Conservation (phyloP, 2,797 vertebrate genomes). For the Anguilla anguilla region DNA sequence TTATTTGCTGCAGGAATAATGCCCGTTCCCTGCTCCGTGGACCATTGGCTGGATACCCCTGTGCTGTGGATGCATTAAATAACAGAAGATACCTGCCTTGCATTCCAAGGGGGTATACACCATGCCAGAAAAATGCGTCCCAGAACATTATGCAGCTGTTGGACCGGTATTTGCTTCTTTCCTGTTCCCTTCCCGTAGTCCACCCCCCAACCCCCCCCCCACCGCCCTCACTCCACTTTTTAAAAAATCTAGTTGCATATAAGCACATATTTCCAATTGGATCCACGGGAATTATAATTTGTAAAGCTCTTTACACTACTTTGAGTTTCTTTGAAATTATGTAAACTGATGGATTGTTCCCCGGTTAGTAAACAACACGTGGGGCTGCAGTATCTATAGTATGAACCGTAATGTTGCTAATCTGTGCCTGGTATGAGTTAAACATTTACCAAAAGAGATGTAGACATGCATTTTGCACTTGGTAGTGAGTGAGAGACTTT, state of each 20-base stretch:
- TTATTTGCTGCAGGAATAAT: background rate
- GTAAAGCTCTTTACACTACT: background rate
- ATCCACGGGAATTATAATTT: background rate
- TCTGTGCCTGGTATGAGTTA: slow-evolving; percentile 33
- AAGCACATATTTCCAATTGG: background rate
- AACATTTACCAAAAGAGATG: slow-evolving; percentile 14
- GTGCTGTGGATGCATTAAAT: background rate
- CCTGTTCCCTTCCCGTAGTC: background rate
- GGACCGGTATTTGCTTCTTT: background rate
- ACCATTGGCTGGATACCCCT: background rate
- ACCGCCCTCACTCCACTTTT: background rate
- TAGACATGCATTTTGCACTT: slow-evolving; percentile 31
- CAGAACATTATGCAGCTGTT: background rate
- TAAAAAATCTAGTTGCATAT: background rate
- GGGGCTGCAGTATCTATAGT: background rate
- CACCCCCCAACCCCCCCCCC: too few relatives aligned
- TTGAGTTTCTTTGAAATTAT: background rate
- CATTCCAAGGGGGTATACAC: background rate
- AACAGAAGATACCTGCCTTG: background rate
- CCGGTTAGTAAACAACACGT: background rate
- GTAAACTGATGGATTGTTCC: background rate
- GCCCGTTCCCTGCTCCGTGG: background rate
- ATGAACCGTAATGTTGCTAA: background rate
- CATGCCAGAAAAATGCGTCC: background rate
- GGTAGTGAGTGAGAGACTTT: slow-evolving; percentile 32